Evolutionary conservation across 2,888 invertebrate genomes (phyloP), one percentile per base, ranked within the genome.

Genomic region (Xestoiulus laeticollis): DNA sequence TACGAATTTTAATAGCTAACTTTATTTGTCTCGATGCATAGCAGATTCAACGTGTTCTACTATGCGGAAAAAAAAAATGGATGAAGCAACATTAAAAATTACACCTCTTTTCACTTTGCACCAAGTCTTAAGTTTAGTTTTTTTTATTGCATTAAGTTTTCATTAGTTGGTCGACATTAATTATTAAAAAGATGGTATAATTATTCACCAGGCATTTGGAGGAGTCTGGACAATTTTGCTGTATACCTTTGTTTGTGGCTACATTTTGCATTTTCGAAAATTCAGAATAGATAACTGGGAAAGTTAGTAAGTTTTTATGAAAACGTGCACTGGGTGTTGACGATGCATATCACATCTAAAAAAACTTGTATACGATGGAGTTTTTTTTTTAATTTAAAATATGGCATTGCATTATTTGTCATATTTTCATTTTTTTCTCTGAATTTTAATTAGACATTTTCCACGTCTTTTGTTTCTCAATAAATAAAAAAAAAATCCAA

Each of bases 1-100:
- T 84, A 84, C 43, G 84, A 33, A 84, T 84, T 84, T 84, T 84
- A 84, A 84, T 84, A 33, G 43, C 84, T 22, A 30, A 84, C 5
- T 30, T 84, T 84, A 84, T 5, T 84, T 84, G 32, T 3, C 38
- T 84, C 32, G 84, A 12, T 84, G 38, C 32, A 84, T 6, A 10
- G 84, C 38, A 10, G 48, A 48, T 19, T 16, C 48, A 19, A 48
- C 48, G 48, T 48, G 38, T 38, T 8, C 38, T 16, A 48, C 14
- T 16, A 48, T 1, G 16, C 12, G 16, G 14, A 48, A 48, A 48
- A 12, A 48, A 48, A 48, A 48, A 48, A 19, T 48, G 48, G 16
- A 48, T 19, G 16, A 48, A 48, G 19, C 48, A 48, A 14, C 4
- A 48, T 4, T 38, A 19, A 12, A 48, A 48, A 48, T 48, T 48